phyloP scores from a whole-genome alignment of 2,797 vertebrate genomes.

The Nyctibius grandis region DNA sequence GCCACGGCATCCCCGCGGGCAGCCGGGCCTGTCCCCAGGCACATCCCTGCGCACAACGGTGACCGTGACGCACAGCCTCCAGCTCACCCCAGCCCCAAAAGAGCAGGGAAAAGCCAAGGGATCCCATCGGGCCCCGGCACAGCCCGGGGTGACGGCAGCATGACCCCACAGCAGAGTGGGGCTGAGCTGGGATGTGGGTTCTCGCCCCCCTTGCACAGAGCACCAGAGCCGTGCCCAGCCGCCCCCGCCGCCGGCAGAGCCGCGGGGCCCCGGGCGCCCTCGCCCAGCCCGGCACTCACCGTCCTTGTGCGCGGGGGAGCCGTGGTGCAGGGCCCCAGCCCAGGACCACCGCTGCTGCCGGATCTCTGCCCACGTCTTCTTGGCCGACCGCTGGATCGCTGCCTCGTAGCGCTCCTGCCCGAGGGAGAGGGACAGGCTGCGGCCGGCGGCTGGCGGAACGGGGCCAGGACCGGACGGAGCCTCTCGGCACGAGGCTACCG shows the following conservation, averaged over 20 bases:
- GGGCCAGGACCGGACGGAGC: not conserved
- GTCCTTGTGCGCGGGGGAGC: slow-evolving; percentile 75
- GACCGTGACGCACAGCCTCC: not conserved
- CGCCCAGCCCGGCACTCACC: slow-evolving; percentile 66
- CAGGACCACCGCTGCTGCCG: slow-evolving; percentile 96
- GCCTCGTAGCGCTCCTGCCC: slow-evolving; percentile 92
- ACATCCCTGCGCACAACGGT: not conserved
- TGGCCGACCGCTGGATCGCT: slow-evolving; percentile 88
- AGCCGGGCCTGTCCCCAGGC: not conserved
- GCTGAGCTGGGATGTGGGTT: not conserved
- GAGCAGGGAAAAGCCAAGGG: not conserved
- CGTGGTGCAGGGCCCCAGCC: slow-evolving; percentile 88
- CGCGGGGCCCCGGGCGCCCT: not conserved
- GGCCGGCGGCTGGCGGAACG: accelerated
- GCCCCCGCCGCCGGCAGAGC: accelerated
- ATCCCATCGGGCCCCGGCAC: not conserved
- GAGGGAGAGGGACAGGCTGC: not conserved
- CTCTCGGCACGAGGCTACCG: accelerated
- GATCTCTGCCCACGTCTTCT: slow-evolving; percentile 98
- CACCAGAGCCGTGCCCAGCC: not conserved
- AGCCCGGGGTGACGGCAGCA: not conserved
- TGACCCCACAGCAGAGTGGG: not conserved
- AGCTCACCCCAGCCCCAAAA: not conserved
- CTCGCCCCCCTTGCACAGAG: not conserved
- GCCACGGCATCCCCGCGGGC: accelerated